phyloP scores from a whole-genome alignment of 2,113 vertebrate genomes.

The Psittacus erithacus region DNA sequence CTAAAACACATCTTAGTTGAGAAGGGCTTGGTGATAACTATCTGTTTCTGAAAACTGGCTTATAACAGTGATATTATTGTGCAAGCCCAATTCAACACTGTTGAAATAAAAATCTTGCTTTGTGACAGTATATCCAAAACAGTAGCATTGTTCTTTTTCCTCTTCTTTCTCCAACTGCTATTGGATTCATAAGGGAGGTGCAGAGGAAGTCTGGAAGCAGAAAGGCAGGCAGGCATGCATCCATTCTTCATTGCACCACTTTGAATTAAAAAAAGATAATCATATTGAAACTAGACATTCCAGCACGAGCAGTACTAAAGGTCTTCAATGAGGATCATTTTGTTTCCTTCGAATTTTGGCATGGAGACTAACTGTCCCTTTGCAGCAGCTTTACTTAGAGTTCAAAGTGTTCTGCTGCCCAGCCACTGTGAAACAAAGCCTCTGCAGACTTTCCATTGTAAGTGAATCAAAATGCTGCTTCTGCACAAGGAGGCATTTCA shows the following conservation, averaged over 20 bases:
- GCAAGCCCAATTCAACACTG: neutral
- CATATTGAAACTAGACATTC: neutral
- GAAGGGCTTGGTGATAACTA: neutral
- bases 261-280: neutral
- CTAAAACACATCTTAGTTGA: neutral
- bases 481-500: neutral
- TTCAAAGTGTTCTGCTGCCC: slow-evolving; percentile 14
- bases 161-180: neutral
- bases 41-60: neutral
- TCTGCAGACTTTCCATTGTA: neutral
- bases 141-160: neutral
- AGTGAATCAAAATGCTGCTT: neutral
- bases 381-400: slow-evolving; percentile 13
- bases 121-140: neutral
- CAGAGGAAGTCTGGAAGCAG: neutral
- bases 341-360: slow-evolving; percentile 12
- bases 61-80: neutral
- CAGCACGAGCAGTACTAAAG: neutral
- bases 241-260: neutral
- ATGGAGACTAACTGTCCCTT: neutral
- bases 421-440: neutral
- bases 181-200: neutral
- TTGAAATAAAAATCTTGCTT: slow-evolving; percentile 27
- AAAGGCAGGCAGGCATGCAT: neutral
- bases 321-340: neutral